Percentiles rank a stretch among this genome's conserved stretches.
phyloP scores from a whole-genome alignment of 2,797 vertebrate species.

The Gymnothorax javanicus region DNA sequence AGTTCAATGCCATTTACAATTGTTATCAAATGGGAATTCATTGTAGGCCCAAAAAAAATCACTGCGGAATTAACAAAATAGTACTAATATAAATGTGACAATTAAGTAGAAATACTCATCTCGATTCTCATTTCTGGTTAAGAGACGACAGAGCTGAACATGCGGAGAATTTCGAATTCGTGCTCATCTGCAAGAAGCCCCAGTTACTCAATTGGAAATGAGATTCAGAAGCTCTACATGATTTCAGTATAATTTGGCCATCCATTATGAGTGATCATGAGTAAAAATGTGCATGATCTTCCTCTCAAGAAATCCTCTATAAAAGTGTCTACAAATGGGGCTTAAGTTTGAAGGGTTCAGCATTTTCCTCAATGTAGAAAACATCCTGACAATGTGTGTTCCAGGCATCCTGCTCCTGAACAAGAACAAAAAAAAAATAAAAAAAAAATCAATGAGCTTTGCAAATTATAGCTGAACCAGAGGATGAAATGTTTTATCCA shows the following conservation, averaged over 20 bases:
- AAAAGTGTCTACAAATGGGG: not conserved
- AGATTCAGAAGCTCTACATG: not conserved
- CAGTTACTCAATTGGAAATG: not conserved
- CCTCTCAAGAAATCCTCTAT: not conserved
- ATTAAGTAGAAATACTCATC: too few relatives aligned
- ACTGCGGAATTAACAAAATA: too few relatives aligned
- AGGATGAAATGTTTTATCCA: not conserved
- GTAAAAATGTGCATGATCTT: not conserved
- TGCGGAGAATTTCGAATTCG: not conserved
- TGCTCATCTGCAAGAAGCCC: not conserved
- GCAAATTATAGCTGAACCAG: slow-evolving; percentile 1
- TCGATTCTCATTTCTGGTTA: not conserved
- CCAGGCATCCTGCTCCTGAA: not conserved
- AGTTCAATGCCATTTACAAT: not conserved
- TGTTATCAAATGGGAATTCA: not conserved
- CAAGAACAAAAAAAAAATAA: not conserved
- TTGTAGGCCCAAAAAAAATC: too few relatives aligned
- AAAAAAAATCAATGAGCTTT: not conserved
- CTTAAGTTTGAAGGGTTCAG: not conserved
- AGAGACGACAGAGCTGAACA: not conserved
- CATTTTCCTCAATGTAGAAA: not conserved
- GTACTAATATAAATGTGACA: too few relatives aligned
- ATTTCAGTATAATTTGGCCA: not conserved
- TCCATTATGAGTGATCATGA: not conserved
- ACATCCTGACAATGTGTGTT: not conserved